A percentile compares a stretch with the other conserved stretches of the same genome.
phyloP scores from a whole-genome alignment of 2,888 invertebrate species.

The Mythimna lalbum region DNA sequence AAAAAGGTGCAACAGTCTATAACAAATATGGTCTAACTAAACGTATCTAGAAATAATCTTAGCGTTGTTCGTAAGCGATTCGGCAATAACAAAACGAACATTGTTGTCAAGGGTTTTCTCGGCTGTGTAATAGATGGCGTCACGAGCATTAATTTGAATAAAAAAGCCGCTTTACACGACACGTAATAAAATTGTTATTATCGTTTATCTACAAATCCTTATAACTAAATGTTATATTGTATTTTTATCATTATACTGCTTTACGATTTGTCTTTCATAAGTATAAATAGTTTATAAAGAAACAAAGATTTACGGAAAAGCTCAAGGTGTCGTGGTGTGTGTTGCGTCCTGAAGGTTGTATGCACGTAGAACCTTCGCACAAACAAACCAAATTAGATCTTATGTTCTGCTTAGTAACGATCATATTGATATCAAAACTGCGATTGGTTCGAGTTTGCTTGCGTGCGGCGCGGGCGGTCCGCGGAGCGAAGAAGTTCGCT shows the following conservation, averaged over 20 bases:
- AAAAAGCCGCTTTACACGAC: slow-evolving; percentile 8
- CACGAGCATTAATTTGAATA: slow-evolving; percentile 5
- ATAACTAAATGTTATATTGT: neutral
- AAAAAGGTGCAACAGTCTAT: no score
- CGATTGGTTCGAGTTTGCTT: slow-evolving; percentile 47
- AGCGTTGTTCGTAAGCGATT: no score
- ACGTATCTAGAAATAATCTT: neutral
- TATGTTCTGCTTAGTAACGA: neutral
- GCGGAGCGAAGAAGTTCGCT: slow-evolving; percentile 60
- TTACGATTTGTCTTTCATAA: neutral
- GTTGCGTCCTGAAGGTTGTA: slow-evolving; percentile 47
- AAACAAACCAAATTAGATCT: slow-evolving; percentile 50
- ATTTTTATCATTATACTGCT: no score
- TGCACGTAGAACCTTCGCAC: slow-evolving; percentile 43
- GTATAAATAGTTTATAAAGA: neutral
- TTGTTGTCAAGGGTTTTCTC: slow-evolving; percentile 14
- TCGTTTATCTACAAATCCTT: neutral
- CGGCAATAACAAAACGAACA: slow-evolving; percentile 37
- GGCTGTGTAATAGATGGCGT: slow-evolving; percentile 43
- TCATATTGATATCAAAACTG: slow-evolving; percentile 19
- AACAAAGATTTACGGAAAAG: slow-evolving; percentile 30
- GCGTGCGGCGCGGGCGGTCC: slow-evolving; percentile 65
- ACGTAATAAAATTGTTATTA: neutral
- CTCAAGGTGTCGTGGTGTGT: slow-evolving; percentile 19
- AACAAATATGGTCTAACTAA: neutral